Conservation (phyloP, 2,797 vertebrate species). For the Lateolabrax maculatus region DNA sequence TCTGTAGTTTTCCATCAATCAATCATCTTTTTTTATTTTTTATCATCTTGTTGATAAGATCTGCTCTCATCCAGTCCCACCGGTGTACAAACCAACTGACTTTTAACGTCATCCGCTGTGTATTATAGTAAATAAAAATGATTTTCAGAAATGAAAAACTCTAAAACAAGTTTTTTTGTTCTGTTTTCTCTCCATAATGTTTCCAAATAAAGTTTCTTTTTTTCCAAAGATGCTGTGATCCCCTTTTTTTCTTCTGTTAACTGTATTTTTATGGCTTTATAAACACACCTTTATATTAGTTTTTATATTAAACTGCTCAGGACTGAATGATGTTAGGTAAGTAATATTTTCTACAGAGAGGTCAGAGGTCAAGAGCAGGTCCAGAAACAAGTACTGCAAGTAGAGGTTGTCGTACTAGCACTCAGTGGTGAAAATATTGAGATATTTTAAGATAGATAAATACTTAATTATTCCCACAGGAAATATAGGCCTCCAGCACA, state of each 20-base stretch:
- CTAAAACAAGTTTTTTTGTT: constrained; percentile 56
- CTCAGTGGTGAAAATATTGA: too few relatives aligned
- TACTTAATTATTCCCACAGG: too few relatives aligned
- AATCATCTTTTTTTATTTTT: constrained; percentile 59
- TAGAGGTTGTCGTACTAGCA: too few relatives aligned
- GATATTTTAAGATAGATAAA: too few relatives aligned
- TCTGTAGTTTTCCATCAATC: constrained; percentile 84
- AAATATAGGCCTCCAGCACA: too few relatives aligned
- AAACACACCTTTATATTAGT: too few relatives aligned
- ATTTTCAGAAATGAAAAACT: constrained; percentile 90
- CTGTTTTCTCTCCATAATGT: constrained; percentile 86
- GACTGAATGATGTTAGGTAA: too few relatives aligned
- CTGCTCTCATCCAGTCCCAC: constrained; percentile 86
- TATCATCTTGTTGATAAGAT: constrained; percentile 82
- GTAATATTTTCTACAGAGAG: too few relatives aligned
- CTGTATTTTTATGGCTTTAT: background rate
- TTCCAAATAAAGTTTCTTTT: constrained; percentile 89
- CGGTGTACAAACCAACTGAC: constrained; percentile 88
- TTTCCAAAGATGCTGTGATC: constrained; percentile 61
- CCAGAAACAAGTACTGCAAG: too few relatives aligned
- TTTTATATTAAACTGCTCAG: too few relatives aligned
- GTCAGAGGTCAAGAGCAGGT: too few relatives aligned
- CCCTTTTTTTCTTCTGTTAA: background rate
- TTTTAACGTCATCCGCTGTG: constrained; percentile 90
- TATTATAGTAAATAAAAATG: constrained; percentile 95